Conservation (phyloP, 2,113 vertebrate species). For the Alethe diademata region DNA sequence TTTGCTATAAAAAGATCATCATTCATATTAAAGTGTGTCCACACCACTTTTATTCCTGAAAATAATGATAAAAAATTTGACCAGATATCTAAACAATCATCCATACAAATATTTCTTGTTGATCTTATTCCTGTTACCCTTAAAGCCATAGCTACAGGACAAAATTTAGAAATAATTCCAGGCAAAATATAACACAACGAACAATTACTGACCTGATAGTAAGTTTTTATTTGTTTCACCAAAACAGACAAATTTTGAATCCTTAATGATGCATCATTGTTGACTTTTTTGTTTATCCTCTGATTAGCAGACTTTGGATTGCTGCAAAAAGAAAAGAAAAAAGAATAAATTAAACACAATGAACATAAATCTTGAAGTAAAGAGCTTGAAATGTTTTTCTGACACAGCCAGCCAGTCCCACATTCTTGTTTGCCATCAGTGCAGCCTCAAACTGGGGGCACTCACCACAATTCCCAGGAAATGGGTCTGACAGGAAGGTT, state of each 20-base stretch:
- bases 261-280: constrained; percentile 90
- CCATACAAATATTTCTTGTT: background rate
- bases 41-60: background rate
- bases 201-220: constrained; percentile 88
- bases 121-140: background rate
- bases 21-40: background rate
- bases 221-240: constrained; percentile 91
- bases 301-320: constrained; percentile 90
- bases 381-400: background rate
- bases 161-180: background rate
- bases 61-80: background rate
- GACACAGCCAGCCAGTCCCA: background rate
- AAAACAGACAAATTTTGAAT: constrained; percentile 95
- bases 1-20: background rate
- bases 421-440: background rate
- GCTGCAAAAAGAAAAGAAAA: constrained; percentile 68
- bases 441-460: background rate
- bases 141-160: background rate
- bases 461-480: background rate
- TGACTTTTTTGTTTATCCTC: constrained; percentile 95
- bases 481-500: background rate
- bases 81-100: background rate
- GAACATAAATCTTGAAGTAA: background rate
- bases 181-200: background rate
- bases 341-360: background rate